Percentiles rank a stretch among this genome's conserved stretches.
Evolutionary conservation across 2,888 invertebrate species (phyloP).

Genomic region (Dyspetes luteomarginatus): DNA sequence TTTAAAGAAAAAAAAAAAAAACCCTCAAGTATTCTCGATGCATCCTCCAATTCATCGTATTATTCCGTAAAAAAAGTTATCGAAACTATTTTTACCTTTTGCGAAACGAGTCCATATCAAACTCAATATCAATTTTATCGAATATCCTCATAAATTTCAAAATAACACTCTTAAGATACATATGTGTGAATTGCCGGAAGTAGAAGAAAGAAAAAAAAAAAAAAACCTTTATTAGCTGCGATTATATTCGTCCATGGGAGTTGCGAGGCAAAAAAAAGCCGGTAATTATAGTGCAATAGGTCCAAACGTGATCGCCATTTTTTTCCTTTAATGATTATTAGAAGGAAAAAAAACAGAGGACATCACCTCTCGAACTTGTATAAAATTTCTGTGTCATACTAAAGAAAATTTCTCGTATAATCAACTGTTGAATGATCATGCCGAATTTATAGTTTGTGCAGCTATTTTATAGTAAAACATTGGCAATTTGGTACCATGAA

Average conservation of each 20-base stretch:
- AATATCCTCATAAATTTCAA: conserved; percentile 18
- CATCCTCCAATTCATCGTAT: not conserved
- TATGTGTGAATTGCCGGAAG: conserved; percentile 8
- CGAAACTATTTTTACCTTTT: conserved; percentile 31
- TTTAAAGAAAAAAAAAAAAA: not conserved
- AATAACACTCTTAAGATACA: conserved; percentile 28
- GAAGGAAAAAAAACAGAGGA: too few relatives aligned
- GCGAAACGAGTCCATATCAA: conserved; percentile 68
- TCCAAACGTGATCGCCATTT: conserved; percentile 38
- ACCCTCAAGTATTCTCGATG: conserved; percentile 25
- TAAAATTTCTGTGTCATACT: too few relatives aligned
- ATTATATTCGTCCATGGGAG: not conserved
- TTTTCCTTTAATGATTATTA: conserved; percentile 18
- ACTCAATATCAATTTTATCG: conserved; percentile 60
- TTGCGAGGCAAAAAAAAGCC: conserved; percentile 20
- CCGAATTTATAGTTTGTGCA: too few relatives aligned
- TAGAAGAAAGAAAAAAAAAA: conserved; percentile 18
- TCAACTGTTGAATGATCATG: too few relatives aligned
- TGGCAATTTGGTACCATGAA: too few relatives aligned
- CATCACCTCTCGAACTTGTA: too few relatives aligned
- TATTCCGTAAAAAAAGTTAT: conserved; percentile 27
- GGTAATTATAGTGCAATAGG: conserved; percentile 59
- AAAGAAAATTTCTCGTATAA: too few relatives aligned
- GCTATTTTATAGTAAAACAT: too few relatives aligned
- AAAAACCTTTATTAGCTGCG: conserved; percentile 3